Evolutionary conservation across 2,888 invertebrate species (phyloP).

Genomic region (Hypsopygia costalis): DNA sequence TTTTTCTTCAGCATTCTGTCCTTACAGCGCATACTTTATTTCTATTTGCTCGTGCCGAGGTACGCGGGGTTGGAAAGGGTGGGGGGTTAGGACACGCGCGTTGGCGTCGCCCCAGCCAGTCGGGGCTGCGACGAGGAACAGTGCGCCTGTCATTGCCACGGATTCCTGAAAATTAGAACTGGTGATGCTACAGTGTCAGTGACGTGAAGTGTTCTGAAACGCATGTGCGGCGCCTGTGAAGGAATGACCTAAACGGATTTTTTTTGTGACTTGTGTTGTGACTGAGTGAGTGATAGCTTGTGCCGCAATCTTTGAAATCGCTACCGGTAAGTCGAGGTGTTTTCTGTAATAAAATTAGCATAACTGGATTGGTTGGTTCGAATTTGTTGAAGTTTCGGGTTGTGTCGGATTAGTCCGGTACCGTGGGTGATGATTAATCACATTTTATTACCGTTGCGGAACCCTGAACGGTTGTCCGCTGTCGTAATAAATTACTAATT

Average conservation of each 20-base stretch:
- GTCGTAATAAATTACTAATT: slow-evolving; percentile 19
- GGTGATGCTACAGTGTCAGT: slow-evolving; percentile 59
- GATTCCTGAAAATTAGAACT: slow-evolving; percentile 32
- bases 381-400: slow-evolving; percentile 13
- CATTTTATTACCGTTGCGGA: slow-evolving; percentile 13
- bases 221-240: slow-evolving; percentile 55
- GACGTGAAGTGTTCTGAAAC: slow-evolving; percentile 52
- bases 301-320: slow-evolving; percentile 38
- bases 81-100: slow-evolving; percentile 68
- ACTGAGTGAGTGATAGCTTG: slow-evolving; percentile 43
- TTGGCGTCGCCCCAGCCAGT: slow-evolving; percentile 76
- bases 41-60: slow-evolving; percentile 76
- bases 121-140: slow-evolving; percentile 57
- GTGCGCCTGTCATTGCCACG: slow-evolving; percentile 47
- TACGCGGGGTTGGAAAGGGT: slow-evolving; percentile 45
- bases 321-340: slow-evolving; percentile 56
- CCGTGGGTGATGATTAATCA: slow-evolving; percentile 17
- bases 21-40: slow-evolving; percentile 76
- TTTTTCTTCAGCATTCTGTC: slow-evolving; percentile 64
- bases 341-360: slow-evolving; percentile 33
- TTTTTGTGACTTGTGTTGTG: slow-evolving; percentile 59
- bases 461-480: slow-evolving; percentile 14
- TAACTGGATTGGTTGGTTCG: slow-evolving; percentile 1
- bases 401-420: slow-evolving; percentile 11
- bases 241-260: slow-evolving; percentile 33